phyloP scores from a whole-genome alignment of 2,113 vertebrate genomes.

The Prochilodus magdalenae region DNA sequence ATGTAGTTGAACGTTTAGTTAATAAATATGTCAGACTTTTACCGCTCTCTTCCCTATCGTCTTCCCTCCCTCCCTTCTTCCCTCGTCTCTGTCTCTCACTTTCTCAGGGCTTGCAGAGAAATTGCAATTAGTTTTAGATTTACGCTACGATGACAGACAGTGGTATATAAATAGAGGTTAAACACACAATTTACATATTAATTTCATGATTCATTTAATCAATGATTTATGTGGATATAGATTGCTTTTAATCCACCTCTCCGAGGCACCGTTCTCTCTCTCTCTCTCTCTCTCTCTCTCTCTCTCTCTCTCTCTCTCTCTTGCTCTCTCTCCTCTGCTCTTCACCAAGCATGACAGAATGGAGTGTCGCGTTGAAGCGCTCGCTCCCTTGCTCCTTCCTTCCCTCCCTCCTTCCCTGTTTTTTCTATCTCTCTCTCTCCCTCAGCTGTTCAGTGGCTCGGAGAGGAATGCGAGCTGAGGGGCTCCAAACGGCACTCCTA shows the following conservation, averaged over 20 bases:
- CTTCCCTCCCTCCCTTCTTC: conserved; percentile 5
- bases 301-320: conserved; percentile 60
- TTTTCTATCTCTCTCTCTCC: conserved; percentile 44
- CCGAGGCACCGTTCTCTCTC: conserved; percentile 51
- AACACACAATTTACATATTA: conserved; percentile 96
- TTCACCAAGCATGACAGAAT: conserved; percentile 78
- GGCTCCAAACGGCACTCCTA: conserved; percentile 59
- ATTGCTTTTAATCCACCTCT: conserved; percentile 87
- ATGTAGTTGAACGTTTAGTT: conserved; percentile 89
- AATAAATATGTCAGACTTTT: conserved; percentile 92
- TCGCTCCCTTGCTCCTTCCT: conserved; percentile 36
- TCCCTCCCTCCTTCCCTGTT: conserved; percentile 62
- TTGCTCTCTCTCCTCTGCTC: conserved; percentile 49
- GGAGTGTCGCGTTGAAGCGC: conserved; percentile 63
- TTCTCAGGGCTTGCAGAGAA: conserved; percentile 82
- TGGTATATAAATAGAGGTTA: conserved; percentile 92
- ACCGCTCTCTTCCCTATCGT: conserved; percentile 63
- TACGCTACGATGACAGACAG: conserved; percentile 89
- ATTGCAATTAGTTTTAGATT: conserved; percentile 94
- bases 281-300: conserved; percentile 62
- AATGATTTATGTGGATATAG: conserved; percentile 91
- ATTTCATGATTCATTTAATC: conserved; percentile 96
- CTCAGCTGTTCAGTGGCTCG: conserved; percentile 51
- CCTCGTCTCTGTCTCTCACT: conserved; percentile 36
- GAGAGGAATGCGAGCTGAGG: conserved; percentile 54